Percentiles rank a stretch among this genome's conserved stretches.
These are phyloP conservation scores for Dreissena polymorpha DNA, from an alignment of 1,140 invertebrate genomes.

Conservation along the genomic window DNA sequence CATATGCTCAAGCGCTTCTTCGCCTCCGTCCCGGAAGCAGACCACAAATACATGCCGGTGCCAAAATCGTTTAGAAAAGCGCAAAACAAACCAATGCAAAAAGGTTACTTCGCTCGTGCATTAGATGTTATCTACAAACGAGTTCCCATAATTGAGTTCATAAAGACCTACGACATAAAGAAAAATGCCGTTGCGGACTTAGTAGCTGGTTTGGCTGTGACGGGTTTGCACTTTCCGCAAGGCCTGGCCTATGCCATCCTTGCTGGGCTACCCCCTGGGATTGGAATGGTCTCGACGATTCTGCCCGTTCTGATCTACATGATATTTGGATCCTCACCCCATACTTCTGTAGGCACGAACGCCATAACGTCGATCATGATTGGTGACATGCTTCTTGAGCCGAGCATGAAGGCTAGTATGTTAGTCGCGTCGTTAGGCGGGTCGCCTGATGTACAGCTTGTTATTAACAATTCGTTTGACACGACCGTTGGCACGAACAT, in stretches of 20 bases:
- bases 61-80: conserved; percentile 51
- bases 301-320: conserved; percentile 71
- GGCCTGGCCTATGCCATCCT: conserved; percentile 76
- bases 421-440: too few species aligned
- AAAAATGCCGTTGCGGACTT: conserved; percentile 71
- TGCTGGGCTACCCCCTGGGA: conserved; percentile 75
- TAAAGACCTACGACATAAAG: conserved; percentile 68
- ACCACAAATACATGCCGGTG: conserved; percentile 41
- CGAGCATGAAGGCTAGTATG: conserved; percentile 16
- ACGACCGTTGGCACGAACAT: background rate
- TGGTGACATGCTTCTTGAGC: conserved; percentile 59
- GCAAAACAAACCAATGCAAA: background rate
- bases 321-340: conserved; percentile 71
- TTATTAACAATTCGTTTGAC: conserved; percentile 11
- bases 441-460: background rate
- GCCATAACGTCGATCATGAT: conserved; percentile 68
- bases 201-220: conserved; percentile 88
- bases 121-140: conserved; percentile 18
- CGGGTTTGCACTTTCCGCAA: conserved; percentile 90
- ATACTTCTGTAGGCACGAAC: conserved; percentile 73
- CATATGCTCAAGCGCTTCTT: conserved; percentile 30
- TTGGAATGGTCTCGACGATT: conserved; percentile 75
- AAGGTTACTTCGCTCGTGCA: background rate
- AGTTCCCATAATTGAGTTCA: conserved; percentile 54
- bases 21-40: conserved; percentile 39